These are phyloP conservation scores for Eulemur rubriventer DNA, from an alignment of 2,797 vertebrate genomes.

Conservation along the genomic window DNA sequence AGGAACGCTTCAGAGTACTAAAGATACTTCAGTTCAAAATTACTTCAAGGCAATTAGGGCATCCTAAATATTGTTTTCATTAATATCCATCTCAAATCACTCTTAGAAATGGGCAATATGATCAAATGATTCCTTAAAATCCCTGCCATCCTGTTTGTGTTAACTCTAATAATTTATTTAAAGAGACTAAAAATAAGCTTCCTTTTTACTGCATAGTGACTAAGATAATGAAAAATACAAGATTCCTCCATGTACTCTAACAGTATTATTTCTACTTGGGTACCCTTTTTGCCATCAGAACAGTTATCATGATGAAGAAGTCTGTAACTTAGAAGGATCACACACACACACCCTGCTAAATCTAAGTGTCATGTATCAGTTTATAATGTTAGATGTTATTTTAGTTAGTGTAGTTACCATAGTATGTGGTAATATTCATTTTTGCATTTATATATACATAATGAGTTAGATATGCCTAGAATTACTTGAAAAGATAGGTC, in stretches of 20 bases:
- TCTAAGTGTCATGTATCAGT: neutral
- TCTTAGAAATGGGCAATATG: neutral
- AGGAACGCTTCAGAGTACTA: neutral
- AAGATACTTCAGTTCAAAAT: neutral
- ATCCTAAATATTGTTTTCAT: slow-evolving; percentile 17
- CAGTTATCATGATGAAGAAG: neutral
- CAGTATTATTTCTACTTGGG: neutral
- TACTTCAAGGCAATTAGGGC: neutral
- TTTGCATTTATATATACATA: neutral
- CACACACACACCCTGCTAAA: neutral
- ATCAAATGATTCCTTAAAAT: slow-evolving; percentile 4
- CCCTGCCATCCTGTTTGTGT: slow-evolving; percentile 24
- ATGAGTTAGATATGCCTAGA: neutral
- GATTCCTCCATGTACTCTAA: slow-evolving; percentile 56
- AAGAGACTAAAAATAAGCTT: neutral
- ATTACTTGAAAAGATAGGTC: slow-evolving; percentile 29
- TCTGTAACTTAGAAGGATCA: neutral
- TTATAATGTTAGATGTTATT: neutral
- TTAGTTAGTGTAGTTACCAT: neutral
- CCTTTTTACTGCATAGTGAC: neutral
- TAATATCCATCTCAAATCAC: neutral
- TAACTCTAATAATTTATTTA: slow-evolving; percentile 47
- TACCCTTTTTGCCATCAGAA: neutral
- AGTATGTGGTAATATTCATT: neutral
- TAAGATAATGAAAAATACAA: slow-evolving; percentile 59